These are phyloP conservation scores for Nomada fucata DNA, from an alignment of 2,888 invertebrate species.

Conservation along the genomic window DNA sequence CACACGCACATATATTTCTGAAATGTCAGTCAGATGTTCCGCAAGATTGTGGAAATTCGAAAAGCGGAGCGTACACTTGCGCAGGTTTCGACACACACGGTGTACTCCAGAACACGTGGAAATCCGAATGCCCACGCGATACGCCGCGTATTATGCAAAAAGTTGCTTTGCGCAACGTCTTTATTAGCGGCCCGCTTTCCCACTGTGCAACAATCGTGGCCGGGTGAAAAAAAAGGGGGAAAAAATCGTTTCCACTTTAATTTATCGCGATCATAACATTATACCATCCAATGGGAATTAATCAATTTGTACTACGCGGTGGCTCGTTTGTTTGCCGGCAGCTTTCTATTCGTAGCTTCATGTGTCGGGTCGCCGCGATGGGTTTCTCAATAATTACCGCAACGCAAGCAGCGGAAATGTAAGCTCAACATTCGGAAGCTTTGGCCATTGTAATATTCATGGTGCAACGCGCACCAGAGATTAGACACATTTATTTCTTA, in stretches of 20 bases:
- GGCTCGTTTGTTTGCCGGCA: conserved; percentile 28
- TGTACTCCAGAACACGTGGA: conserved; percentile 52
- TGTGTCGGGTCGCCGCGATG: conserved; percentile 13
- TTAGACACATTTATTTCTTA: conserved; percentile 29
- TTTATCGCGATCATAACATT: conserved; percentile 62
- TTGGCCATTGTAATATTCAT: conserved; percentile 20
- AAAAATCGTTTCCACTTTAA: conserved; percentile 56
- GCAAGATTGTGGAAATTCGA: conserved; percentile 54
- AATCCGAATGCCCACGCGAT: conserved; percentile 62
- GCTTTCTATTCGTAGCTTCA: conserved; percentile 56
- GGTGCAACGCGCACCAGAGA: conserved; percentile 2
- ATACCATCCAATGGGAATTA: conserved; percentile 56
- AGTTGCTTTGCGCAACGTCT: conserved; percentile 63
- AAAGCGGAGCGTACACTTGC: conserved; percentile 16
- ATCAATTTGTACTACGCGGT: conserved; percentile 51
- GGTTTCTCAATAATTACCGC: conserved; percentile 27
- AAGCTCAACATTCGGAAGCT: neutral
- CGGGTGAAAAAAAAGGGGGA: conserved; percentile 3
- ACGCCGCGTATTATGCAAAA: conserved; percentile 63
- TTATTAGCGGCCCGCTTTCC: conserved; percentile 65
- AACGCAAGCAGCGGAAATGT: conserved; percentile 19
- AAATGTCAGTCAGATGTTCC: conserved; percentile 43
- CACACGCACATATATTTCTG: neutral
- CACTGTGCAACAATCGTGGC: conserved; percentile 51
- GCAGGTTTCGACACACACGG: conserved; percentile 29